A percentile compares a stretch with the other conserved stretches of the same genome.
phyloP scores from a whole-genome alignment of 2,888 invertebrate species.

The Serripes groenlandicus region DNA sequence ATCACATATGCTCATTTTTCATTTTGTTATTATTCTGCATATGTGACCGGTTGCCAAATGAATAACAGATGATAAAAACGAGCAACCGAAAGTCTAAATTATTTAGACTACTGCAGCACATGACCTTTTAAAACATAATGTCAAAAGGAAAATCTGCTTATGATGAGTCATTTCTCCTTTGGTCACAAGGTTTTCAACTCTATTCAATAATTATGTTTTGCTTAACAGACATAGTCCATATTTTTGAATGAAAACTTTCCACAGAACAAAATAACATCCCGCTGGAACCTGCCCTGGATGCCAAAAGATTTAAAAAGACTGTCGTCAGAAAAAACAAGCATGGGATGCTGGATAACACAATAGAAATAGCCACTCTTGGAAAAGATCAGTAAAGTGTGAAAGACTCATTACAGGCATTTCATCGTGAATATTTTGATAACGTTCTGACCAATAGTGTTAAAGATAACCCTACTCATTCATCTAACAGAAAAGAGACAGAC shows the following conservation, averaged over 20 bases:
- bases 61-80: too few species aligned
- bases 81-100: too few species aligned
- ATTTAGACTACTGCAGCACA: too few species aligned
- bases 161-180: too few species aligned
- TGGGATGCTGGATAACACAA: constrained; percentile 35
- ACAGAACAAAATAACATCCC: constrained; percentile 45
- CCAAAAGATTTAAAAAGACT: constrained; percentile 29
- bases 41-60: too few species aligned
- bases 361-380: constrained; percentile 40
- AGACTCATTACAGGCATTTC: constrained; percentile 22
- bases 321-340: constrained; percentile 37
- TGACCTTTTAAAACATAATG: too few species aligned
- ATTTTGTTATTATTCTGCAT: too few species aligned
- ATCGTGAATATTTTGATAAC: constrained; percentile 33
- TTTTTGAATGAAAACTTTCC: constrained; percentile 49
- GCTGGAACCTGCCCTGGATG: constrained; percentile 44
- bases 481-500: constrained; percentile 12
- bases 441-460: constrained; percentile 30
- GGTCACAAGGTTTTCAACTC: too few species aligned
- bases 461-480: constrained; percentile 33
- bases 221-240: too few species aligned
- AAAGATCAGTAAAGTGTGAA: constrained; percentile 39
- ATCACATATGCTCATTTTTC: too few species aligned
- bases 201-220: too few species aligned
- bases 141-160: too few species aligned